Evolutionary conservation across 1,140 invertebrate genomes (phyloP), one percentile per base, ranked within the genome.

Genomic region (Steinernema feltiae): DNA sequence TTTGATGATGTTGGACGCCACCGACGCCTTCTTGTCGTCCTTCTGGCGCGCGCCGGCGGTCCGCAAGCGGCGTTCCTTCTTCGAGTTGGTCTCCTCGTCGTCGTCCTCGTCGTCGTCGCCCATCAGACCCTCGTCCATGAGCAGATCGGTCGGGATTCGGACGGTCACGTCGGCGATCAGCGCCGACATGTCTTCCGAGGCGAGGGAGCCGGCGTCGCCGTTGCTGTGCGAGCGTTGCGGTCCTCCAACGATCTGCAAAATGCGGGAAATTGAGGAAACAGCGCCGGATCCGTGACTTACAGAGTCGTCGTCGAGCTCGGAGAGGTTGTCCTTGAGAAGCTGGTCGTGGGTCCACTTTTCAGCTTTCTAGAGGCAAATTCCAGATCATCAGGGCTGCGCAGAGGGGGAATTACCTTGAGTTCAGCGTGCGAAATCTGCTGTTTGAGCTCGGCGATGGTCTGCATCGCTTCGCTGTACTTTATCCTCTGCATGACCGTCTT

Each of bases 391-490:
- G 53, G 21, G 30, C 18, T 15, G n/a, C 69, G 63, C 41, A 17
- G 12, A 27, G 30, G 32, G 48, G 71, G 69, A 78, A 76, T 83
- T 88, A 94, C 94, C 90, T 94, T 94, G 76, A 93, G 90, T 89
- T 98, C 94, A 74, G 97, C 90, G 82, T 93, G 90, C 7, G 94
- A 95, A 76, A 98, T 94, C 88, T 94, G 94, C 82, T 96, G 94
- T 77, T 92, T 93, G 18, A 98, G 89, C 87, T 97, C 95, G n/a
- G 94, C 95, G 63, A 97, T 92, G 70, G 91, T 90, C 87, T 97
- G 94, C 69, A 93, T 91, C 83, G 94, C 92, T 86, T 98, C 95
- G 30, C 94, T 93, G 84, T 97, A 94, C 80, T 93, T 91, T 73
- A 98, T 95, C 82, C 93, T 91, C 0, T 93, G 92, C 90, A 94